Percentiles rank a stretch among this genome's conserved stretches.
Evolutionary conservation across 2,888 invertebrate genomes (phyloP).

Genomic region (Drosophila siamana): DNA sequence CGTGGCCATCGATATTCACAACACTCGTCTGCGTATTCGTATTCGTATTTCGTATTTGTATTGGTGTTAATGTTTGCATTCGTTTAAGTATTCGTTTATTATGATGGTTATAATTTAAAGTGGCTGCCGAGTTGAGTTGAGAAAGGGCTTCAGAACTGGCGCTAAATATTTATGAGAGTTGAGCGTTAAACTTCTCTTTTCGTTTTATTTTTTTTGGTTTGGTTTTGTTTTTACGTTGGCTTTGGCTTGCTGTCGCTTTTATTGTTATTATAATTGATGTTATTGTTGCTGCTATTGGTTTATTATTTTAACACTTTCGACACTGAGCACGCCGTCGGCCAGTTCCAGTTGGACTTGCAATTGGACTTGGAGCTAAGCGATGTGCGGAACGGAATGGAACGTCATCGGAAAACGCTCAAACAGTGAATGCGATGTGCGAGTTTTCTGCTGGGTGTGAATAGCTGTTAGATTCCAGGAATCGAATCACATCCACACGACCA

Average conservation of each 20-base stretch:
- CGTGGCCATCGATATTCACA: constrained; percentile 25
- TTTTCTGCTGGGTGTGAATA: constrained; percentile 85
- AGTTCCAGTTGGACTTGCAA: constrained; percentile 54
- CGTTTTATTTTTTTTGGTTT: neutral
- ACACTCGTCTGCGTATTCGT: constrained; percentile 15
- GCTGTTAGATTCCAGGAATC: constrained; percentile 85
- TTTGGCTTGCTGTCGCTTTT: constrained; percentile 28
- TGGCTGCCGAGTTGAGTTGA: constrained; percentile 11
- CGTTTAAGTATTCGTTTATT: constrained; percentile 29
- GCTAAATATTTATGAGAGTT: constrained; percentile 58
- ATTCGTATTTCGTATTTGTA: constrained; percentile 10
- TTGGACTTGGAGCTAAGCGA: constrained; percentile 61
- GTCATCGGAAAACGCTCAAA: constrained; percentile 83
- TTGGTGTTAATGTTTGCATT: constrained; percentile 16
- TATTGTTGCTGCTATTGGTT: constrained; percentile 56
- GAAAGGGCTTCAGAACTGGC: constrained; percentile 20
- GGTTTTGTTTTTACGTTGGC: constrained; percentile 21
- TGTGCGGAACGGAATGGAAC: constrained; percentile 72
- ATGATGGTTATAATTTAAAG: constrained; percentile 55
- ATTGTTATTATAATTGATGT: constrained; percentile 53
- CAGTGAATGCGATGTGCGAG: constrained; percentile 83
- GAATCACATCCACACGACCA: constrained; percentile 67
- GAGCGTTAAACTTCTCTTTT: constrained; percentile 43
- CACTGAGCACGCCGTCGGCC: constrained; percentile 59
- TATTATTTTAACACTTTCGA: constrained; percentile 75